Percentiles rank a stretch among this genome's conserved stretches.
These are phyloP conservation scores for Lissonota sp. DNA, from an alignment of 2,888 invertebrate species.

Conservation along the genomic window DNA sequence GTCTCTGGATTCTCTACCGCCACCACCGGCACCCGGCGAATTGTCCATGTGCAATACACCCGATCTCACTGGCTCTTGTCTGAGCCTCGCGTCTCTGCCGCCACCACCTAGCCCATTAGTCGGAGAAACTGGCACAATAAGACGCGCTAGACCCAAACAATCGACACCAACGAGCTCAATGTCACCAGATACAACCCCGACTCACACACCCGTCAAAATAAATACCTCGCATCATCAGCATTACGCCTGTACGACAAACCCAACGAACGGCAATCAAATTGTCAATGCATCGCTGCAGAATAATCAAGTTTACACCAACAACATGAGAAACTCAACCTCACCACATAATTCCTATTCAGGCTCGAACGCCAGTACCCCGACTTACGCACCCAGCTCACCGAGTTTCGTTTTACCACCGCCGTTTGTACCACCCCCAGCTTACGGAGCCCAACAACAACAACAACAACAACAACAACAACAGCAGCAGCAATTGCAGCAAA, in stretches of 20 bases:
- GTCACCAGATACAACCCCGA: constrained; percentile 83
- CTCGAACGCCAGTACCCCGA: constrained; percentile 79
- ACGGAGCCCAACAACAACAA: constrained; percentile 74
- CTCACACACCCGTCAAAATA: constrained; percentile 81
- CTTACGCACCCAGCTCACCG: constrained; percentile 77
- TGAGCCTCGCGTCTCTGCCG: constrained; percentile 89
- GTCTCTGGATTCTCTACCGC: constrained; percentile 92
- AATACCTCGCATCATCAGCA: constrained; percentile 67
- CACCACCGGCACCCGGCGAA: constrained; percentile 89
- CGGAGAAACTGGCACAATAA: constrained; percentile 84
- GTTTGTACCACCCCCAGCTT: constrained; percentile 74
- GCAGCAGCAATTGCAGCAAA: constrained; percentile 52
- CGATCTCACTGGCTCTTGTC: constrained; percentile 89
- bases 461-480: constrained; percentile 70
- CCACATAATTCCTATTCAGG: constrained; percentile 79
- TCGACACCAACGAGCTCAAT: constrained; percentile 83
- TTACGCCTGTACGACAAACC: constrained; percentile 72
- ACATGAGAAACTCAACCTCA: constrained; percentile 72
- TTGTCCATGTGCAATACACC: constrained; percentile 84
- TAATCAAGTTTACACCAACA: constrained; percentile 73
- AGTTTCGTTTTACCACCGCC: constrained; percentile 74
- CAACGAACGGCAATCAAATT: constrained; percentile 78
- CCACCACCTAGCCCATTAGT: constrained; percentile 88
- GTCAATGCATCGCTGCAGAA: constrained; percentile 74
- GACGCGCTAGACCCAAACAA: constrained; percentile 83